phyloP scores from a whole-genome alignment of 2,888 invertebrate genomes.

The Heliconius ismenius region DNA sequence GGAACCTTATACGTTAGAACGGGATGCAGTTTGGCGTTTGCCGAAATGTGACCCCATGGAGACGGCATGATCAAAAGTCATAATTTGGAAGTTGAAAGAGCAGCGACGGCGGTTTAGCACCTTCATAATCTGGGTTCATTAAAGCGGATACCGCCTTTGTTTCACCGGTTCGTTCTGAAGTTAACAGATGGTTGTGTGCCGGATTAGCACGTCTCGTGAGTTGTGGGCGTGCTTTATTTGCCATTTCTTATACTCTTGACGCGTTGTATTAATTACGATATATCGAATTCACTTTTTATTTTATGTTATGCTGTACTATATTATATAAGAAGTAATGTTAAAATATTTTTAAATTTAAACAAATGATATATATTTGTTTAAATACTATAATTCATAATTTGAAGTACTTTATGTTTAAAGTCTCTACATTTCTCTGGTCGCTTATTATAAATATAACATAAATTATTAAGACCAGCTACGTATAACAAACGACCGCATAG shows the following conservation, averaged over 20 bases:
- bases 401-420: too few species aligned
- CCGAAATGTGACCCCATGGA: conserved; percentile 76
- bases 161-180: conserved; percentile 77
- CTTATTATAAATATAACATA: conserved; percentile 1
- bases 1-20: conserved; percentile 55
- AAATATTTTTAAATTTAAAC: background rate
- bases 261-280: conserved; percentile 36
- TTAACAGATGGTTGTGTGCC: conserved; percentile 78
- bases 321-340: background rate
- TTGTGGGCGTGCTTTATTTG: conserved; percentile 56
- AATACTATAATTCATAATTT: too few species aligned
- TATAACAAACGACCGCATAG: conserved; percentile 28
- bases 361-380: background rate
- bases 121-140: conserved; percentile 81
- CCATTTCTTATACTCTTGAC: conserved; percentile 39
- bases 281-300: background rate
- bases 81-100: conserved; percentile 80
- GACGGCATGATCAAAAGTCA: conserved; percentile 72
- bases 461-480: conserved; percentile 20
- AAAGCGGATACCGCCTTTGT: conserved; percentile 77
- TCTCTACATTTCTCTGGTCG: too few species aligned
- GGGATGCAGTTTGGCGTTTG: conserved; percentile 67
- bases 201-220: conserved; percentile 68
- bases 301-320: background rate
- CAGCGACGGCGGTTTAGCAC: conserved; percentile 77